Conservation (phyloP, 1,140 invertebrate genomes). For the Bombus sibiricus region DNA sequence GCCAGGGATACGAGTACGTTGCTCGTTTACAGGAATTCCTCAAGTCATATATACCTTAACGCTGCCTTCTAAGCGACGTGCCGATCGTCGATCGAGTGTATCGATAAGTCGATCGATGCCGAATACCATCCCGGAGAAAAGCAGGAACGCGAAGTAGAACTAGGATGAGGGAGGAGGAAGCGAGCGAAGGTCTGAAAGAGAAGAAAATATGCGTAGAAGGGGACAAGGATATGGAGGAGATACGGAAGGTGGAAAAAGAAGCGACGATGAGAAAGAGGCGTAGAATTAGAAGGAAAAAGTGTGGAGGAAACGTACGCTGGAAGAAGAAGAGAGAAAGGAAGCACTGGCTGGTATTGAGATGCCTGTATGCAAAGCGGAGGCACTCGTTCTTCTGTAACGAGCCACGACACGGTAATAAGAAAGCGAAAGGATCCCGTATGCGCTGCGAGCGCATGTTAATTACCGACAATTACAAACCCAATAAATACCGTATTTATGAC, state of each 20-base stretch:
- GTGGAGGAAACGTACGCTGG: not conserved
- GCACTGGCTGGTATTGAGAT: slow-evolving; percentile 64
- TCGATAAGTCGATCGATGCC: slow-evolving; percentile 54
- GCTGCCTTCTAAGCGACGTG: slow-evolving; percentile 36
- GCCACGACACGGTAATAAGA: slow-evolving; percentile 67
- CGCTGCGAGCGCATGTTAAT: slow-evolving; percentile 68
- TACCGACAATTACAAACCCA: slow-evolving; percentile 73
- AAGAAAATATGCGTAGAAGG: not conserved
- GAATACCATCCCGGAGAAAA: slow-evolving; percentile 30
- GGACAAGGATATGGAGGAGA: not conserved
- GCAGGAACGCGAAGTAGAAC: too few species aligned
- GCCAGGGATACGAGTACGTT: slow-evolving; percentile 31
- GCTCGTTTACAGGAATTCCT: slow-evolving; percentile 52
- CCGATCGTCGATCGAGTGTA: slow-evolving; percentile 44
- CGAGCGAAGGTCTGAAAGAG: not conserved
- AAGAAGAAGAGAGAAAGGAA: slow-evolving; percentile 21
- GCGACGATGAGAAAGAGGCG: not conserved
- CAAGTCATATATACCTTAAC: slow-evolving; percentile 48
- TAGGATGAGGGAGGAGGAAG: not conserved
- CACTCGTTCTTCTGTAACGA: slow-evolving; percentile 64
- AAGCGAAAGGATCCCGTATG: slow-evolving; percentile 58
- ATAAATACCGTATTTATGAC: slow-evolving; percentile 71
- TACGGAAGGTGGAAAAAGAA: too few species aligned
- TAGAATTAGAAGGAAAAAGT: slow-evolving; percentile 27
- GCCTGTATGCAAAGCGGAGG: slow-evolving; percentile 66